Percentiles rank a stretch among this genome's conserved stretches.
These are phyloP conservation scores for Leptatherina wallacei DNA, from an alignment of 2,797 vertebrate genomes.

Conservation along the genomic window DNA sequence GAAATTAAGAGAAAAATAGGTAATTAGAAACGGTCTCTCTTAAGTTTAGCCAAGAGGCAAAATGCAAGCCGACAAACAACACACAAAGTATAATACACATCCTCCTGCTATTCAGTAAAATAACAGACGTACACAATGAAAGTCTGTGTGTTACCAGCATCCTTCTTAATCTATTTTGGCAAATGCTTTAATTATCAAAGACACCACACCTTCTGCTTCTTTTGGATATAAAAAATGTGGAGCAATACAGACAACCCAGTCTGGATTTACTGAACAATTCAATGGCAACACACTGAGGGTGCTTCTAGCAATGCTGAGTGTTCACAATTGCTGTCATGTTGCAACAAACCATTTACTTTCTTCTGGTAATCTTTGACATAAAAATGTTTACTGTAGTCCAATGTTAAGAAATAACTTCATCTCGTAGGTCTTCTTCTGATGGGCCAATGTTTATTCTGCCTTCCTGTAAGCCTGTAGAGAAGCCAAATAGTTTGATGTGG, in stretches of 20 bases:
- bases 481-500: neutral
- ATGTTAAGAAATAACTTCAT: conserved; percentile 40
- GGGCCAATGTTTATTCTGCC: conserved; percentile 26
- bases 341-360: conserved; percentile 38
- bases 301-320: conserved; percentile 10
- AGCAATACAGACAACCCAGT: conserved; percentile 4
- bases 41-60: conserved; percentile 27
- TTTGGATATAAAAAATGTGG: conserved; percentile 6
- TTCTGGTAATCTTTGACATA: conserved; percentile 21
- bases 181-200: neutral
- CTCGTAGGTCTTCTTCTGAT: conserved; percentile 41
- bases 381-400: conserved; percentile 25
- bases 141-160: conserved; percentile 28
- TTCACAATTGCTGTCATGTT: conserved; percentile 18
- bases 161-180: conserved; percentile 9
- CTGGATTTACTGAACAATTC: conserved; percentile 2
- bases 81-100: conserved; percentile 12
- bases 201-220: neutral
- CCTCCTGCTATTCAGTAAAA: conserved; percentile 17
- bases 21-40: neutral
- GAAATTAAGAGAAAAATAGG: conserved; percentile 18
- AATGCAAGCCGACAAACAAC: conserved; percentile 40
- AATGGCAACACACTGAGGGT: neutral
- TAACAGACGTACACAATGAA: conserved; percentile 40
- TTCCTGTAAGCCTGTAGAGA: conserved; percentile 14